phyloP scores from a whole-genome alignment of 2,113 vertebrate genomes.

The Callospermophilus lateralis region DNA sequence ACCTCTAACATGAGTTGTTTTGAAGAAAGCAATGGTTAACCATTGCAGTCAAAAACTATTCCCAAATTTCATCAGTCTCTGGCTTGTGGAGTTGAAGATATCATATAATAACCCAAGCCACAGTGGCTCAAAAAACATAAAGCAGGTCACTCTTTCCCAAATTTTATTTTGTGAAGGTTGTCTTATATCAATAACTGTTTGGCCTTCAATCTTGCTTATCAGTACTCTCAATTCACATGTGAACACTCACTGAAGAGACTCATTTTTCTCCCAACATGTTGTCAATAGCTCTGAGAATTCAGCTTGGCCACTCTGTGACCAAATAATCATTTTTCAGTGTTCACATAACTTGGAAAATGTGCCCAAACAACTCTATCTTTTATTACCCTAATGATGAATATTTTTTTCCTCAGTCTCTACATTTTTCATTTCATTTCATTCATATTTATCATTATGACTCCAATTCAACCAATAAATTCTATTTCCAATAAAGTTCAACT shows the following conservation, averaged over 20 bases:
- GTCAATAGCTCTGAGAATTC: background rate
- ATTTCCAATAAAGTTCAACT: background rate
- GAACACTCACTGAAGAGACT: background rate
- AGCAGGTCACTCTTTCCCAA: background rate
- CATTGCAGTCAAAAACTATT: background rate
- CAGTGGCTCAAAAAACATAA: background rate
- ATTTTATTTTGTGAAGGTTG: background rate
- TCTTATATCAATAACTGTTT: background rate
- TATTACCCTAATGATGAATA: background rate
- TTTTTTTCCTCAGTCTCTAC: background rate
- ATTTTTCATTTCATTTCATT: background rate
- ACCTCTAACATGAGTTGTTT: background rate
- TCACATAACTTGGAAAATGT: background rate
- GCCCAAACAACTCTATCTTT: background rate
- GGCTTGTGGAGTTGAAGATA: background rate
- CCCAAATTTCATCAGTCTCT: background rate
- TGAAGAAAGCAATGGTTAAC: background rate
- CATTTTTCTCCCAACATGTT: background rate
- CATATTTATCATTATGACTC: accelerated
- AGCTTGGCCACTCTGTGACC: background rate
- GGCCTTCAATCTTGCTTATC: background rate
- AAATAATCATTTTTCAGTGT: background rate
- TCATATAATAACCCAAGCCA: background rate
- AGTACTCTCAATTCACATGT: background rate
- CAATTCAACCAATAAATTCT: background rate